phyloP scores from a whole-genome alignment of 2,797 vertebrate species.

The Rhadinocentrus ornatus region DNA sequence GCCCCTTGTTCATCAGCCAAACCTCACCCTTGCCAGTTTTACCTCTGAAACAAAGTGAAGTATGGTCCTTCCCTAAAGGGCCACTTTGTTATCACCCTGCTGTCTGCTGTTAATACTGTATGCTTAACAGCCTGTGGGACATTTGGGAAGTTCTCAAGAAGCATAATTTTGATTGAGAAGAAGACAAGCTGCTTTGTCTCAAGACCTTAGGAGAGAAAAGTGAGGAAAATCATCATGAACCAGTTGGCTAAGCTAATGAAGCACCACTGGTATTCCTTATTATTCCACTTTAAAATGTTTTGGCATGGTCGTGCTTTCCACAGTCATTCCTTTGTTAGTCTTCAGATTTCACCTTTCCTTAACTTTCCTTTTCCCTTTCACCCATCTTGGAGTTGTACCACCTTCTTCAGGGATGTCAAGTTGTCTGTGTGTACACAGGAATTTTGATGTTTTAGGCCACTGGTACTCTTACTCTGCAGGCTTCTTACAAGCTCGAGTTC shows the following conservation, averaged over 20 bases:
- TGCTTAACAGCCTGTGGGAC: conserved; percentile 26
- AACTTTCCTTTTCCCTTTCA: conserved; percentile 53
- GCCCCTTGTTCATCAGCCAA: conserved; percentile 67
- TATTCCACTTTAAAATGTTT: background rate
- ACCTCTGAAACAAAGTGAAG: conserved; percentile 63
- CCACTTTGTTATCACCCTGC: conserved; percentile 48
- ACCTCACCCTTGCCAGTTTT: conserved; percentile 40
- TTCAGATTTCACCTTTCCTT: conserved; percentile 30
- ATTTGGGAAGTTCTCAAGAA: conserved; percentile 27
- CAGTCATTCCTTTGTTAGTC: conserved; percentile 23
- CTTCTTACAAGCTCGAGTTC: conserved; percentile 44
- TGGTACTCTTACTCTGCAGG: conserved; percentile 57
- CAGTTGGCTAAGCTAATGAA: conserved; percentile 1
- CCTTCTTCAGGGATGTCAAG: conserved; percentile 60
- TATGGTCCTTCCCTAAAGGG: conserved; percentile 41
- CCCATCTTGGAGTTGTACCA: conserved; percentile 66
- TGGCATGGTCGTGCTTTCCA: conserved; percentile 21
- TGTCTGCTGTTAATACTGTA: conserved; percentile 27
- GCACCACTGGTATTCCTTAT: background rate
- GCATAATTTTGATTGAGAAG: conserved; percentile 16
- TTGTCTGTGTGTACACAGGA: conserved; percentile 70
- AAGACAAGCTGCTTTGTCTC: conserved; percentile 10
- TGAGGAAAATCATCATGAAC: conserved; percentile 11
- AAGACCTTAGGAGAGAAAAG: conserved; percentile 13
- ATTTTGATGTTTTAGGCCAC: conserved; percentile 70